A percentile compares a stretch with the other conserved stretches of the same genome.
phyloP scores from a whole-genome alignment of 2,113 vertebrate species.

The Leptocoma aspasia region DNA sequence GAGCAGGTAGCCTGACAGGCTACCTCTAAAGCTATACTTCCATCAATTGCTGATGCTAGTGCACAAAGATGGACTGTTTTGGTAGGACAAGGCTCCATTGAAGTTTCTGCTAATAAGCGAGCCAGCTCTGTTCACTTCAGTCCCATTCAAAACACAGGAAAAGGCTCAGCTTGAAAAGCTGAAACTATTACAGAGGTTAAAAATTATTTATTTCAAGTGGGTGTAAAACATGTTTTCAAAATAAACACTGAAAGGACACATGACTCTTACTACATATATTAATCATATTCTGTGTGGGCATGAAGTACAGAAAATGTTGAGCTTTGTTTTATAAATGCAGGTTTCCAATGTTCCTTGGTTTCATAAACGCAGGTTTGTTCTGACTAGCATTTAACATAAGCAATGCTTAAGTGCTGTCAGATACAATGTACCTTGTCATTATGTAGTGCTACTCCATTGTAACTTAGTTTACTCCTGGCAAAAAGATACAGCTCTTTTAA shows the following conservation, averaged over 20 bases:
- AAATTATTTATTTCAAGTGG: slow-evolving; percentile 24
- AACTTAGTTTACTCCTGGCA: not conserved
- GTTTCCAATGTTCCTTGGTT: not conserved
- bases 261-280: slow-evolving; percentile 5
- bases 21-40: slow-evolving; percentile 15
- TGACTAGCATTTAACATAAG: not conserved
- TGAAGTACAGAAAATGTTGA: not conserved
- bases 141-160: slow-evolving; percentile 27
- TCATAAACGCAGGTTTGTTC: not conserved
- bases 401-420: not conserved
- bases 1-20: slow-evolving; percentile 39
- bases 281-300: not conserved
- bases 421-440: not conserved
- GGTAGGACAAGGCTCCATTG: slow-evolving; percentile 56
- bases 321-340: not conserved
- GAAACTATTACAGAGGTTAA: slow-evolving; percentile 25
- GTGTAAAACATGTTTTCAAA: slow-evolving; percentile 37
- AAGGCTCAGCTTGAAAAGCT: slow-evolving; percentile 22
- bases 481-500: not conserved
- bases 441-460: not conserved
- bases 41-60: not conserved
- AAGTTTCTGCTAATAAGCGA: slow-evolving; percentile 49
- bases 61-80: slow-evolving; percentile 59
- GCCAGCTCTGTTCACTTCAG: slow-evolving; percentile 30
- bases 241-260: slow-evolving; percentile 13